Percentiles rank a stretch among this genome's conserved stretches.
These are phyloP conservation scores for Centruroides vittatus DNA, from an alignment of 1,140 invertebrate genomes.

Conservation along the genomic window DNA sequence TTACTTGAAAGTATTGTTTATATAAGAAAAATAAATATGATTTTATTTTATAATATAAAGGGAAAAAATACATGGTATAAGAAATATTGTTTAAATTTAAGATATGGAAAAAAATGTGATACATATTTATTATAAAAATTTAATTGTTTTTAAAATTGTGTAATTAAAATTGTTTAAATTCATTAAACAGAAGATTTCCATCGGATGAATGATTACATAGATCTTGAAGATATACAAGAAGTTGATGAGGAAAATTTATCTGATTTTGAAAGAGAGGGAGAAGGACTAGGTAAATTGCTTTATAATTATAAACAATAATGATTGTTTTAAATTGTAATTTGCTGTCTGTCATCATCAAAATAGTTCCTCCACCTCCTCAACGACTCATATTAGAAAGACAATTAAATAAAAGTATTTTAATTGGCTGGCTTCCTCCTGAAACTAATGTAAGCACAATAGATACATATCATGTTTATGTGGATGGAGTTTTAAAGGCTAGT, in stretches of 20 bases:
- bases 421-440: conserved; percentile 83
- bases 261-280: conserved; percentile 22
- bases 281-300: neutral
- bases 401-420: conserved; percentile 93
- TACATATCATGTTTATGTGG: conserved; percentile 93
- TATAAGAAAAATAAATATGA: too few relatives aligned
- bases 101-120: too few relatives aligned
- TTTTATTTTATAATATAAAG: too few relatives aligned
- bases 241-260: conserved; percentile 30
- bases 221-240: conserved; percentile 36
- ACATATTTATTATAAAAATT: too few relatives aligned
- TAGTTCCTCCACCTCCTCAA: conserved; percentile 65
- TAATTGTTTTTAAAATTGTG: too few relatives aligned
- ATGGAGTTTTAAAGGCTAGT: conserved; percentile 86
- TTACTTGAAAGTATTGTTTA: too few relatives aligned
- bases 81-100: too few relatives aligned
- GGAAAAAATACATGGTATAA: too few relatives aligned
- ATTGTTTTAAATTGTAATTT: too few relatives aligned
- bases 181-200: conserved; percentile 21
- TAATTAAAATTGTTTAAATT: too few relatives aligned
- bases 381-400: conserved; percentile 92
- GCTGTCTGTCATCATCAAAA: neutral
- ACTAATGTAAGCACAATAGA: conserved; percentile 51
- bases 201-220: conserved; percentile 31
- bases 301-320: neutral